These are phyloP conservation scores for Glossosoma conforme DNA, from an alignment of 1,140 invertebrate species.

Conservation along the genomic window DNA sequence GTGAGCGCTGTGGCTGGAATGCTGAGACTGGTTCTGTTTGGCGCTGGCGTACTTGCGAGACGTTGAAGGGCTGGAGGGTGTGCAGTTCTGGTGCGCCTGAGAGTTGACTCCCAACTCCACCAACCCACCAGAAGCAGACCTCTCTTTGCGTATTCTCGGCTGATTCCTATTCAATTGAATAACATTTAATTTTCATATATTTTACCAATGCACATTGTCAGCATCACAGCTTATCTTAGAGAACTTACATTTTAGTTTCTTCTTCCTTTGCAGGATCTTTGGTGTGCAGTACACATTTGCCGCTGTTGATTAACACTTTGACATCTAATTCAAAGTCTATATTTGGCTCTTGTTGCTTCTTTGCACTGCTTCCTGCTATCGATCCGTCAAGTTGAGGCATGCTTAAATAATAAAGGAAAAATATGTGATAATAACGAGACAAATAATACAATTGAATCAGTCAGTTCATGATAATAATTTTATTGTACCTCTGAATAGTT, in stretches of 20 bases:
- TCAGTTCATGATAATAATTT: conserved; percentile 12
- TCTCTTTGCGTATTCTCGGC: conserved; percentile 38
- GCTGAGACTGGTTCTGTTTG: conserved; percentile 37
- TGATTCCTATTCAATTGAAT: conserved; percentile 25
- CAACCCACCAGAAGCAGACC: conserved; percentile 44
- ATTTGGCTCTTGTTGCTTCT: conserved; percentile 80
- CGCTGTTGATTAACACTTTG: conserved; percentile 93
- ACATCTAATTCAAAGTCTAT: conserved; percentile 96
- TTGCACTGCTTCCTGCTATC: conserved; percentile 41
- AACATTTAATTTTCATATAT: conserved; percentile 5
- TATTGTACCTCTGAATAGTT: conserved; percentile 33
- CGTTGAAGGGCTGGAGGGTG: conserved; percentile 44
- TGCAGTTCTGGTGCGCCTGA: conserved; percentile 8
- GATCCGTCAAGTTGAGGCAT: conserved; percentile 38
- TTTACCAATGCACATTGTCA: conserved; percentile 18
- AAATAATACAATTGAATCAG: conserved; percentile 12
- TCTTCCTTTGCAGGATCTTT: conserved; percentile 74
- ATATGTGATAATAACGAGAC: neutral
- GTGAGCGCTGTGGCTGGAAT: conserved; percentile 11
- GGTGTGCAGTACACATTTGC: conserved; percentile 94
- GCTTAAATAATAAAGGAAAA: conserved; percentile 31
- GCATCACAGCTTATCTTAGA: neutral
- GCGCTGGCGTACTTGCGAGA: conserved; percentile 39
- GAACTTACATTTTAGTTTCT: conserved; percentile 41
- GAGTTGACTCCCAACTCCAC: conserved; percentile 18